Percentiles rank a stretch among this genome's conserved stretches.
Conservation (phyloP, 2,797 vertebrate genomes). For the Kryptopterus vitreolus region DNA sequence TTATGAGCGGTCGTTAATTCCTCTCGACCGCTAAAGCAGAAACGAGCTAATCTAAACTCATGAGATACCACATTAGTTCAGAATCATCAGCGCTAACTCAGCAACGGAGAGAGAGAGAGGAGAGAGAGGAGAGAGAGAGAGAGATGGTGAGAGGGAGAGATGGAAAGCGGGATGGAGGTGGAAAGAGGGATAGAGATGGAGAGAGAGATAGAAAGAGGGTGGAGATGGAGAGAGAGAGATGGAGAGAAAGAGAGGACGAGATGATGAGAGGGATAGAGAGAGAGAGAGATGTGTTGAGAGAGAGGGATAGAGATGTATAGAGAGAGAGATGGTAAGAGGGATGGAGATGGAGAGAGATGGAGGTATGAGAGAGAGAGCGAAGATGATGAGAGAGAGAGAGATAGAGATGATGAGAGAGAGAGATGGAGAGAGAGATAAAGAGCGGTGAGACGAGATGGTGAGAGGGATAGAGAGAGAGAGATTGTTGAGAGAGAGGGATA, state of each 20-base stretch:
- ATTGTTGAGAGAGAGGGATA: no score
- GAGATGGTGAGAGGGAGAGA: neutral
- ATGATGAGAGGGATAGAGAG: no score
- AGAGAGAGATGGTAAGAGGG: no score
- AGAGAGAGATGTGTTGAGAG: no score
- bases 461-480: no score
- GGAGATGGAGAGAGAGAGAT: neutral
- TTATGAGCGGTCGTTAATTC: constrained; percentile 47
- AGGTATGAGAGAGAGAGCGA: no score
- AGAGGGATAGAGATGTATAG: neutral
- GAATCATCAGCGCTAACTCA: constrained; percentile 25
- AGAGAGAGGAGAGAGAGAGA: neutral
- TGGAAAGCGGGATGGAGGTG: neutral
- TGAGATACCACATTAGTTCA: constrained; percentile 50
- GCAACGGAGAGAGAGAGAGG: neutral
- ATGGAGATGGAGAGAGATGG: no score
- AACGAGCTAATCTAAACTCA: constrained; percentile 50
- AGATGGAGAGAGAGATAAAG: no score
- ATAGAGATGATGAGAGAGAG: no score
- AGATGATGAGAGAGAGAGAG: no score
- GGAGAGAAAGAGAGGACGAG: neutral
- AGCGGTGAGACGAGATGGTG: no score
- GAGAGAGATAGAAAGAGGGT: neutral
- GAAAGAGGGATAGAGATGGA: neutral
- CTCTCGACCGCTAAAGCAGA: constrained; percentile 42